These are phyloP conservation scores for Donacobius atricapilla DNA, from an alignment of 2,113 vertebrate genomes.

Conservation along the genomic window DNA sequence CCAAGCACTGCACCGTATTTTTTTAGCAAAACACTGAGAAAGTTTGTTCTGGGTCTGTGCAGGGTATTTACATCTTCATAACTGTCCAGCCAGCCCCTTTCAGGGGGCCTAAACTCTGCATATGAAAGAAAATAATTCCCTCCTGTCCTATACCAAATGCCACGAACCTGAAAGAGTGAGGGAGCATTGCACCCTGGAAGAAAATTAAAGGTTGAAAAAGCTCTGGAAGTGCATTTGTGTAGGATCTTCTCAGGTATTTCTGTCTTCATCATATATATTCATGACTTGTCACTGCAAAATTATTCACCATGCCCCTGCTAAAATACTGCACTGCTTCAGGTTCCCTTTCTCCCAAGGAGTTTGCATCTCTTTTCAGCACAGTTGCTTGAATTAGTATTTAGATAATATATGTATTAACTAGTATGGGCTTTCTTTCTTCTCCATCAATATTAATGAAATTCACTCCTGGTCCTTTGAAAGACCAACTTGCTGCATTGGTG, in stretches of 20 bases:
- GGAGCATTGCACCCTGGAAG: background rate
- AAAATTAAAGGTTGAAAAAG: background rate
- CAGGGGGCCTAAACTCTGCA: background rate
- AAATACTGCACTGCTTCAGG: background rate
- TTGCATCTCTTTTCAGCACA: background rate
- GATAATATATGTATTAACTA: background rate
- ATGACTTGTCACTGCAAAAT: background rate
- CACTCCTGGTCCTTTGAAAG: background rate
- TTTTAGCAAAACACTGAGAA: background rate
- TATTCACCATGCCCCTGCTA: background rate
- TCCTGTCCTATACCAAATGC: background rate
- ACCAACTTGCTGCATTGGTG: fast-evolving
- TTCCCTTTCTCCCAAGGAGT: background rate
- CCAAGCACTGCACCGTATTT: background rate
- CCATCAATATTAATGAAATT: background rate
- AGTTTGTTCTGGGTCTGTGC: background rate
- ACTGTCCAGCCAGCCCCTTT: background rate
- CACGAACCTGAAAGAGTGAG: background rate
- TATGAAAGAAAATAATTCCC: background rate
- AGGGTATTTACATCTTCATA: conserved; percentile 25
- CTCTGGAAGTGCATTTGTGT: background rate
- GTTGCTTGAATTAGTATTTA: background rate
- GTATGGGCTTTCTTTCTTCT: background rate
- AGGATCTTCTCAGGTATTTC: background rate
- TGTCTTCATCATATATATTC: background rate